Evolutionary conservation across 2,113 vertebrate genomes (phyloP), one percentile per base, ranked within the genome.

Genomic region (Aphelocoma coerulescens): DNA sequence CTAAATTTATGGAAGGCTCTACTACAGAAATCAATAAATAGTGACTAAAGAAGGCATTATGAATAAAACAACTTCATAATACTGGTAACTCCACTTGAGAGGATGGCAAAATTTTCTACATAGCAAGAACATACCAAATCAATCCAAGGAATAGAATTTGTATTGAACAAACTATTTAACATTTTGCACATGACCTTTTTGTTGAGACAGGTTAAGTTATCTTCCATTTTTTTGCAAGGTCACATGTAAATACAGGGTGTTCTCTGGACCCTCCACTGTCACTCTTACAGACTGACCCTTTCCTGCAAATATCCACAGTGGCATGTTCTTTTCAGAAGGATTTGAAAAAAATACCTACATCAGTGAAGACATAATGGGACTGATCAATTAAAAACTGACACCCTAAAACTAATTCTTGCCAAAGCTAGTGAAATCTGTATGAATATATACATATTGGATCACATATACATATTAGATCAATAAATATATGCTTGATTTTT

Each of bases 21-120:
- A 46, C 24, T 77, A 48, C 2, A 69, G 39, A 89, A 94, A 94
- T 97, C 76, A 84, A 91, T 94, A 95, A 94, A 63, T 13, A 85
- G 16, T 41, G 30, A 71, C 57, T 46, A 67, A 91, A 88, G 73
- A 58, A 71, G 33, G 30, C 41, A 94, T 55, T 54, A 91, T 68
- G 33, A 94, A 91, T 89, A 74, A 67, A 92, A 54, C 39, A 73
- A 87, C 49, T 68, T 93, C 33, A 52, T 91, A 83, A 79, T 48
- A 82, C 19, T 55, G 32, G 27, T 35, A 72, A 62, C 46, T 86
- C n/a, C 37, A 46, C 37, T 39, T 85, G 49, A 79, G 61, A 95
- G 10, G 27, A 78, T 7, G 10, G 62, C 46, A 80, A 59, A 28
- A 11, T 32, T 89, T 90, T 69, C 77, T 57, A 76, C 22, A 9